A percentile compares a stretch with the other conserved stretches of the same genome.
phyloP scores from a whole-genome alignment of 2,888 invertebrate species.

The Drepanosiphum platanoidis region DNA sequence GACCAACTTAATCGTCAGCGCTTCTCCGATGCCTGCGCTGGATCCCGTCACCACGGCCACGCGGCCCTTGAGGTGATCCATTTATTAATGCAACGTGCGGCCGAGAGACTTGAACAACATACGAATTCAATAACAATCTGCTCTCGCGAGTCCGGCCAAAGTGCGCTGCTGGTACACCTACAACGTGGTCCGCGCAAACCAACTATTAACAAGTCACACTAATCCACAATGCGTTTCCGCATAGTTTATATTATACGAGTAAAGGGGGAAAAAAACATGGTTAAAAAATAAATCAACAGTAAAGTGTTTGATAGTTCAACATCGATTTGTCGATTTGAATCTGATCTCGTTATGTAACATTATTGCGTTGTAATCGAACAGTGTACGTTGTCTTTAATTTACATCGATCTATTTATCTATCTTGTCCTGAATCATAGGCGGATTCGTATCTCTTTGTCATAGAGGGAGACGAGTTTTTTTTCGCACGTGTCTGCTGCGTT shows the following conservation, averaged over 20 bases:
- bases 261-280: background rate
- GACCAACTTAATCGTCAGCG: constrained; percentile 68
- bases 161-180: background rate
- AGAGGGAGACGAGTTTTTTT: too few relatives aligned
- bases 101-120: background rate
- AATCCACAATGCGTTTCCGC: too few relatives aligned
- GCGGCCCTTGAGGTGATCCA: constrained; percentile 73
- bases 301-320: too few relatives aligned
- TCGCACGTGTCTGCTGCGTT: too few relatives aligned
- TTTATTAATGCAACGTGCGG: constrained; percentile 63
- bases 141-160: background rate
- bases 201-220: too few relatives aligned
- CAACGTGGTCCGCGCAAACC: background rate
- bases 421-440: too few relatives aligned
- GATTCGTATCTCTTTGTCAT: too few relatives aligned
- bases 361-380: too few relatives aligned
- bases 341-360: background rate
- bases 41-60: constrained; percentile 75
- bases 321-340: background rate
- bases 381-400: too few relatives aligned
- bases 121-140: too few relatives aligned
- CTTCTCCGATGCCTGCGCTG: constrained; percentile 73
- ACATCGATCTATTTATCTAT: too few relatives aligned
- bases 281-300: too few relatives aligned
- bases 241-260: background rate